Base-by-base conservation (phyloP, 2,797 vertebrate genomes). In the Onychomys torridus region DNA sequence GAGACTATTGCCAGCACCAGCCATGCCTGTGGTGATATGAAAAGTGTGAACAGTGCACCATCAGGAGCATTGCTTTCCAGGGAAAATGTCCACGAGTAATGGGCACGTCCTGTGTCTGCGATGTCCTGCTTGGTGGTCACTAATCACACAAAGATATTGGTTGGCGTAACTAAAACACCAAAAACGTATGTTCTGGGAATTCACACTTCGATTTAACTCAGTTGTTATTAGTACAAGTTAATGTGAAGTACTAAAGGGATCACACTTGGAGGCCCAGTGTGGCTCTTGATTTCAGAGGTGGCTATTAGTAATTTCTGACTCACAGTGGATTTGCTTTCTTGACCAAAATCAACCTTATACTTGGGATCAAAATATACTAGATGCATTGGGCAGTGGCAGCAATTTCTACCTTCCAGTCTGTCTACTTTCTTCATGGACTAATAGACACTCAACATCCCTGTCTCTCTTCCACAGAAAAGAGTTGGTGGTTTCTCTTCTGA, bases 171-270 rank as follows among this genome's bases (percentile, higher is more conserved):
- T 40, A 27, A 76, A 59, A 83, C 71, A 49, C 49, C 46, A 11
- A 59, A 34, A 57, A 61, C 9, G 6, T 59, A 57, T 63, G 77
- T 89, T 83, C 37, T 92, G 59, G 55, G 17, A 55, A 46, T 61
- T 86, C 84, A 59, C 9, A 73, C 67, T 78, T 77, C 71, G 4
- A n/a, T 43, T 91, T 75, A 91, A 93, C 32, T 82, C 34, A 61
- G 16, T 37, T 87, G 55, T 89, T 96, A 78, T 75, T 49, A 77
- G 4, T 17, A 65, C n/a, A 89, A 69, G 57, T 61, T 86, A 69
- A n/a, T 32, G 23, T 52, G 6, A 71, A 46, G 16, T 73, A 37
- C 52, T 32, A 49, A 46, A 34, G 13, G 2, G 29, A 0, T 52
- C 25, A 0, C 27, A 5, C 23, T 14, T 16, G 71, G 52, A 27